Evolutionary conservation across 1,140 invertebrate species (phyloP).

Genomic region (Listronotus bonariensis): DNA sequence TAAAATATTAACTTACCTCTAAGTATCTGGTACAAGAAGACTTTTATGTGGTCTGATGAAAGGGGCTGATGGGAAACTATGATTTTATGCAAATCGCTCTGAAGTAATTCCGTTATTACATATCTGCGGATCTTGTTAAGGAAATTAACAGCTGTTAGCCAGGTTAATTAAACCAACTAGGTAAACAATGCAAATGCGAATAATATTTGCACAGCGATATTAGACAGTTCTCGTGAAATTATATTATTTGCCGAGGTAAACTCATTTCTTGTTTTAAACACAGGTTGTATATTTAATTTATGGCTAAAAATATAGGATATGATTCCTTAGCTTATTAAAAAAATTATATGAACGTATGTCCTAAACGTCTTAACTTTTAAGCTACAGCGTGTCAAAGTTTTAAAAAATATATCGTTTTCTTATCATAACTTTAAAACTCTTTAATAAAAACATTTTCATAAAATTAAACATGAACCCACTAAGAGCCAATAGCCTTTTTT

Average conservation of each 20-base stretch:
- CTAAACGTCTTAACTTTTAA: no score
- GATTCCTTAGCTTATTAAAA: no score
- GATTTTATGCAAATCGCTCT: conserved; percentile 99
- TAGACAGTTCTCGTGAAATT: not conserved
- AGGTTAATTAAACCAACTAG: conserved; percentile 6
- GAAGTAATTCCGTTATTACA: conserved; percentile 98
- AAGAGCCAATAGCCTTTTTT: no score
- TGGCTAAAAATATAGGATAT: no score
- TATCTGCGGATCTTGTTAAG: conserved; percentile 79
- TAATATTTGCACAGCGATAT: not conserved
- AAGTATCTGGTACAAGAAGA: conserved; percentile 99
- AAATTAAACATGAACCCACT: no score
- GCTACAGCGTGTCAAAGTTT: no score
- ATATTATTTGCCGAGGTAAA: not conserved
- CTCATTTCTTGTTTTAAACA: no score
- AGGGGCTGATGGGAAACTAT: conserved; percentile 98
- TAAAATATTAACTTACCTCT: conserved; percentile 74
- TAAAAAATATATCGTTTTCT: no score
- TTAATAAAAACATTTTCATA: no score
- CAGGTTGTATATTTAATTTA: no score
- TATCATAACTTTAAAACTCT: no score
- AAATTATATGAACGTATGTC: no score
- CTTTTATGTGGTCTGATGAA: conserved; percentile 98
- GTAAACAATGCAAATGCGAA: conserved; percentile 4
- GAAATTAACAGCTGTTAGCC: conserved; percentile 51